Percentiles rank a stretch among this genome's conserved stretches.
phyloP scores from a whole-genome alignment of 2,113 vertebrate species.

The Pluvianellus socialis region DNA sequence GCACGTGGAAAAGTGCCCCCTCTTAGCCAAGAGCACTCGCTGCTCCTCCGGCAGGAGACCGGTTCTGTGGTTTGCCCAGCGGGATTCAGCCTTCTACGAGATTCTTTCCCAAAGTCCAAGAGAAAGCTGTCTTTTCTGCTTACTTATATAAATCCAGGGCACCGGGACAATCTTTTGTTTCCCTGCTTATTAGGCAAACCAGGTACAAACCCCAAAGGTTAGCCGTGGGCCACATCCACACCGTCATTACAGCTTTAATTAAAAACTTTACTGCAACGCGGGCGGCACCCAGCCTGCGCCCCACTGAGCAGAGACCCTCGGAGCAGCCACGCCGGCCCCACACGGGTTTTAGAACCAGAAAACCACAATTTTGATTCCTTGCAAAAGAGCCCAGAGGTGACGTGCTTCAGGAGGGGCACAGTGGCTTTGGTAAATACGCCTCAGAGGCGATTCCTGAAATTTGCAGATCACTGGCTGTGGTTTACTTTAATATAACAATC shows the following conservation, averaged over 20 bases:
- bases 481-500: background rate
- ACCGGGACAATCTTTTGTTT: background rate
- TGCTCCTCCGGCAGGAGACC: background rate
- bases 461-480: background rate
- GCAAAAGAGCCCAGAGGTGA: background rate
- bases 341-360: fast-evolving
- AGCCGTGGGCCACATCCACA: background rate
- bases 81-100: background rate
- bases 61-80: background rate
- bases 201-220: background rate
- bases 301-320: fast-evolving
- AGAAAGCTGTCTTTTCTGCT: background rate
- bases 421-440: background rate
- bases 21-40: background rate
- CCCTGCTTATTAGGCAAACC: background rate
- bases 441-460: background rate
- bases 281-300: fast-evolving
- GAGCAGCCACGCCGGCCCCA: background rate
- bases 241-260: background rate
- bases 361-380: background rate
- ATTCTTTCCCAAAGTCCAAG: background rate
- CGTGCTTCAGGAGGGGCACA: fast-evolving
- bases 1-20: fast-evolving
- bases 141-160: background rate
- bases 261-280: background rate